These are phyloP conservation scores for Amiota communis DNA, from an alignment of 2,888 invertebrate species.

Conservation along the genomic window DNA sequence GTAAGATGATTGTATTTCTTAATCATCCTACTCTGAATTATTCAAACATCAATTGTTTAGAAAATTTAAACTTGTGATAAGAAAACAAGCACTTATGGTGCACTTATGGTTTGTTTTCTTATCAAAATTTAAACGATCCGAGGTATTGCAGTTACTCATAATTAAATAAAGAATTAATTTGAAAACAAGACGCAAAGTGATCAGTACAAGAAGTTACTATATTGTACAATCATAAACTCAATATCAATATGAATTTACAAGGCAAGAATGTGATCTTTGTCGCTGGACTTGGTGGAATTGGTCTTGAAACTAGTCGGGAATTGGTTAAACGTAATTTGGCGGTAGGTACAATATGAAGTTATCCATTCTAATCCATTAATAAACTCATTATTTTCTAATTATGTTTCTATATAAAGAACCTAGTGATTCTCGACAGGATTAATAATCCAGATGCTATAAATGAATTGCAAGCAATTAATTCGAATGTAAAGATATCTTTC, in stretches of 20 bases:
- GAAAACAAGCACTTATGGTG: too few relatives aligned
- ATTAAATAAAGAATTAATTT: too few relatives aligned
- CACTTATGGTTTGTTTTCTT: too few relatives aligned
- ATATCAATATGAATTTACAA: slow-evolving; percentile 52
- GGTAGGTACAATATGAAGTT: slow-evolving; percentile 40
- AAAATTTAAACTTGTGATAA: too few relatives aligned
- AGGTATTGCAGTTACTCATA: too few relatives aligned
- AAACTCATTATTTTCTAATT: neutral
- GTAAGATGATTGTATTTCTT: too few relatives aligned
- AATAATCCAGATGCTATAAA: slow-evolving; percentile 54
- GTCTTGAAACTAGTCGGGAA: slow-evolving; percentile 60
- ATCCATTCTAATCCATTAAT: neutral
- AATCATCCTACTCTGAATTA: too few relatives aligned
- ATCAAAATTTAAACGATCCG: too few relatives aligned
- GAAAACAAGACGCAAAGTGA: too few relatives aligned
- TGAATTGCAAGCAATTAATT: slow-evolving; percentile 53
- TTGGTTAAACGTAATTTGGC: slow-evolving; percentile 51
- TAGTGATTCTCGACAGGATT: slow-evolving; percentile 60
- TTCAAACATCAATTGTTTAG: too few relatives aligned
- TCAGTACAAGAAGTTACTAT: too few relatives aligned
- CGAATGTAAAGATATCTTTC: slow-evolving; percentile 54
- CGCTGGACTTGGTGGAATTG: slow-evolving; percentile 67
- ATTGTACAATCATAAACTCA: neutral
- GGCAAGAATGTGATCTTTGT: slow-evolving; percentile 64
- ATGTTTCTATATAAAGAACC: slow-evolving; percentile 51